phyloP scores from a whole-genome alignment of 2,888 invertebrate genomes.

The Argynnis bischoffii region DNA sequence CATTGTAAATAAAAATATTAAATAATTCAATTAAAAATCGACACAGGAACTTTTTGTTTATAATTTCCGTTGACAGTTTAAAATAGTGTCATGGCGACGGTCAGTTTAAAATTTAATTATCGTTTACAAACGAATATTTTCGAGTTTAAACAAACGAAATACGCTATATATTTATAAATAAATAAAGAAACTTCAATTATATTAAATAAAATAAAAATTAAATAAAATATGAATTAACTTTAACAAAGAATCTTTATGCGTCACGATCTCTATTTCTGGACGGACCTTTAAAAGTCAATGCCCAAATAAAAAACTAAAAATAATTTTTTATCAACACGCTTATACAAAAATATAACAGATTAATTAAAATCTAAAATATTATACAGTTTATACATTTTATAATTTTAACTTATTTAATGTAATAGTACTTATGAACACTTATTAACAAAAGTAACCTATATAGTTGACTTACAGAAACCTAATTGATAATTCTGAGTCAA shows the following conservation, averaged over 20 bases:
- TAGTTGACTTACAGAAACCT: no score
- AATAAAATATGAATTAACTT: not conserved
- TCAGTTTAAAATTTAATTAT: no score
- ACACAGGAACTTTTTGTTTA: conserved; percentile 8
- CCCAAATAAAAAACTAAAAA: not conserved
- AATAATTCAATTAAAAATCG: conserved; percentile 8
- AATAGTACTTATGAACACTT: no score
- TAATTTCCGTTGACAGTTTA: conserved; percentile 49
- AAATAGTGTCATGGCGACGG: conserved; percentile 64
- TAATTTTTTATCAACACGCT: no score
- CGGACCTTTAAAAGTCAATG: not conserved
- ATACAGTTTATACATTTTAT: no score
- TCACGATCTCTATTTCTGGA: not conserved
- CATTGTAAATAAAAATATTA: conserved; percentile 26
- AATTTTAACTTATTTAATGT: no score
- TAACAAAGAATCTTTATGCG: conserved; percentile 7
- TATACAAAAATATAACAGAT: no score
- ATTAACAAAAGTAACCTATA: no score
- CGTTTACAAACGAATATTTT: conserved; percentile 4
- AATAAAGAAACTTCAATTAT: not conserved
- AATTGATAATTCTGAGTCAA: no score
- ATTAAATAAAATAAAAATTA: not conserved
- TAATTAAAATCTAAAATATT: no score
- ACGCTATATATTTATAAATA: not conserved
- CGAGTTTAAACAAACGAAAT: not conserved